Conservation (phyloP, 2,888 invertebrate genomes). For the Leucoma salicis region DNA sequence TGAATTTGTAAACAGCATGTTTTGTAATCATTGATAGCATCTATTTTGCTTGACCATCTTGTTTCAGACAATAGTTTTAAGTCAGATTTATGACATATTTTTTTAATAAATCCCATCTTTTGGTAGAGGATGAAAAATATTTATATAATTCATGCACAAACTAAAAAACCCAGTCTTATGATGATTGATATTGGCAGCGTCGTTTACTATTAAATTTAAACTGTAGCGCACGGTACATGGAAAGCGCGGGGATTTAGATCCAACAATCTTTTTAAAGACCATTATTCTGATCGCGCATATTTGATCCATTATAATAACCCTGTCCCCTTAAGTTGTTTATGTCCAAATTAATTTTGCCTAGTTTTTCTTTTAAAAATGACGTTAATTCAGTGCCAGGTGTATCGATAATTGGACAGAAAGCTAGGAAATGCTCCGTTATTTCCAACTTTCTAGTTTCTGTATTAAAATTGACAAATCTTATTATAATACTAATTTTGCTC, state of each 20-base stretch:
- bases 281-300: slow-evolving; percentile 14
- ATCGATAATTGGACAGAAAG: slow-evolving; percentile 14
- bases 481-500: slow-evolving; percentile 18
- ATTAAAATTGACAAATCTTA: slow-evolving; percentile 16
- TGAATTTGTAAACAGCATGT: slow-evolving; percentile 20
- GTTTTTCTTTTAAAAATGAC: slow-evolving; percentile 14
- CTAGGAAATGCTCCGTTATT: slow-evolving; percentile 14
- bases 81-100: slow-evolving; percentile 22
- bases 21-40: too few species aligned
- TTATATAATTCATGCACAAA: slow-evolving; percentile 11
- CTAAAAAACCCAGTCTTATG: slow-evolving; percentile 19
- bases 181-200: slow-evolving; percentile 16
- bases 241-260: slow-evolving; percentile 22
- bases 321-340: slow-evolving; percentile 18
- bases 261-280: slow-evolving; percentile 22
- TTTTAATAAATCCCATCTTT: slow-evolving; percentile 21
- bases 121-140: slow-evolving; percentile 21
- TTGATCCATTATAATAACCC: slow-evolving; percentile 19
- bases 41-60: slow-evolving; percentile 23
- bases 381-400: slow-evolving; percentile 14
- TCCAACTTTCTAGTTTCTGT: slow-evolving; percentile 17
- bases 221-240: slow-evolving; percentile 21
- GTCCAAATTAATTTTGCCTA: slow-evolving; percentile 13
- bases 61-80: slow-evolving; percentile 20
- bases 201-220: slow-evolving; percentile 20